These are phyloP conservation scores for Drosophila maculinotata DNA, from an alignment of 2,888 invertebrate genomes.

Conservation along the genomic window DNA sequence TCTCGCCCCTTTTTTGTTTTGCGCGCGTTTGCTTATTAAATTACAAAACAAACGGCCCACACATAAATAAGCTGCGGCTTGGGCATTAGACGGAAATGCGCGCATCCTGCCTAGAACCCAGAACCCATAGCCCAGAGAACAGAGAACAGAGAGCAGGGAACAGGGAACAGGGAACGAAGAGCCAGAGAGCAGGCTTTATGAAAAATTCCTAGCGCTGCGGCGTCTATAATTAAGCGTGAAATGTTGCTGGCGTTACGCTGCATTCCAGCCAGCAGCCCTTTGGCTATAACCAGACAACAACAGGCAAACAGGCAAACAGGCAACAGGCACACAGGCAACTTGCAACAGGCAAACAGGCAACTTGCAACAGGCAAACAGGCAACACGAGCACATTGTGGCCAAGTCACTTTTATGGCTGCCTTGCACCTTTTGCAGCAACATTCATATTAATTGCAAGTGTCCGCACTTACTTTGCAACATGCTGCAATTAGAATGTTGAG, in stretches of 20 bases:
- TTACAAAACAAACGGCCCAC: conserved; percentile 77
- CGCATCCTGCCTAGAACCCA: conserved; percentile 48
- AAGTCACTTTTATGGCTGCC: conserved; percentile 56
- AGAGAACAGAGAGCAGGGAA: not conserved
- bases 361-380: conserved; percentile 19
- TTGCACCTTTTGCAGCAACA: conserved; percentile 45
- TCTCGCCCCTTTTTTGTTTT: conserved; percentile 54
- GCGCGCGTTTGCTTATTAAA: conserved; percentile 70
- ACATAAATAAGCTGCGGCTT: conserved; percentile 69
- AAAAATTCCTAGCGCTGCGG: conserved; percentile 75
- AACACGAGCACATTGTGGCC: conserved; percentile 28
- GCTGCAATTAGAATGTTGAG: conserved; percentile 76
- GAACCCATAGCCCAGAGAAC: not conserved
- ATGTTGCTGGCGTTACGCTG: conserved; percentile 79
- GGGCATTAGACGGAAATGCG: conserved; percentile 67
- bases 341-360: conserved; percentile 21
- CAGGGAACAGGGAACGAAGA: not conserved
- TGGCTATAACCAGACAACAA: conserved; percentile 47
- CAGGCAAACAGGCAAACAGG: conserved; percentile 7
- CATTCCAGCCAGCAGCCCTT: conserved; percentile 69
- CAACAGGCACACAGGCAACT: conserved; percentile 16
- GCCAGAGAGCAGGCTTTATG: conserved; percentile 41
- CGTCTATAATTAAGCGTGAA: conserved; percentile 83
- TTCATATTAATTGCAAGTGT: conserved; percentile 81
- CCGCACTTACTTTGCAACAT: conserved; percentile 80